A percentile compares a stretch with the other conserved stretches of the same genome.
phyloP scores from a whole-genome alignment of 2,888 invertebrate species.

The Dione juno region DNA sequence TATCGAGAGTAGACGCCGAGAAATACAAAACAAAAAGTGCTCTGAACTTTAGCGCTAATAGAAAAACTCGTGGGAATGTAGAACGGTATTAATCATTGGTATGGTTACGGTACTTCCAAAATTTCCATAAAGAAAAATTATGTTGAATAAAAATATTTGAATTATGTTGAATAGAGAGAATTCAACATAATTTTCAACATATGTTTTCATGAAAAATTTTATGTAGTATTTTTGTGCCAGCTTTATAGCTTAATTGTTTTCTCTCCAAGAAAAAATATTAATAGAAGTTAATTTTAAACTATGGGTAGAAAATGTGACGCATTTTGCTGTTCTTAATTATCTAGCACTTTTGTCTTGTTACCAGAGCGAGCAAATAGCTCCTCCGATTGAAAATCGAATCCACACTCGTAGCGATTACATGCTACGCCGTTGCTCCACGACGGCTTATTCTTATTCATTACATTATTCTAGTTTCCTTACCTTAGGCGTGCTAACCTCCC shows the following conservation, averaged over 20 bases:
- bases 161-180: not conserved
- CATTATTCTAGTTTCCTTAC: constrained; percentile 69
- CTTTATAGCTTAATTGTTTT: too few species aligned
- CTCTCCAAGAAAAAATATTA: too few species aligned
- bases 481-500: constrained; percentile 94
- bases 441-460: too few species aligned
- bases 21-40: constrained; percentile 52
- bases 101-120: constrained; percentile 43
- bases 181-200: not conserved
- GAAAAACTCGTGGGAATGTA: constrained; percentile 49
- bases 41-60: constrained; percentile 50
- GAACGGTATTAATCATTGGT: constrained; percentile 51
- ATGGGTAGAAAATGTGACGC: too few species aligned
- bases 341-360: too few species aligned
- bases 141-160: too few species aligned
- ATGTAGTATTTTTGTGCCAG: not conserved
- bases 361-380: too few species aligned
- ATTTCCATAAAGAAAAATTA: constrained; percentile 21
- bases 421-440: too few species aligned
- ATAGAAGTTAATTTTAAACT: too few species aligned
- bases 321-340: too few species aligned
- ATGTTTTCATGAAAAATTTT: not conserved
- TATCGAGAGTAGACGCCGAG: constrained; percentile 44
- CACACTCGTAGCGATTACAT: too few species aligned
- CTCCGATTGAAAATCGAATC: too few species aligned